Evolutionary conservation across 2,113 vertebrate species (phyloP).

Genomic region (Sorex araneus): DNA sequence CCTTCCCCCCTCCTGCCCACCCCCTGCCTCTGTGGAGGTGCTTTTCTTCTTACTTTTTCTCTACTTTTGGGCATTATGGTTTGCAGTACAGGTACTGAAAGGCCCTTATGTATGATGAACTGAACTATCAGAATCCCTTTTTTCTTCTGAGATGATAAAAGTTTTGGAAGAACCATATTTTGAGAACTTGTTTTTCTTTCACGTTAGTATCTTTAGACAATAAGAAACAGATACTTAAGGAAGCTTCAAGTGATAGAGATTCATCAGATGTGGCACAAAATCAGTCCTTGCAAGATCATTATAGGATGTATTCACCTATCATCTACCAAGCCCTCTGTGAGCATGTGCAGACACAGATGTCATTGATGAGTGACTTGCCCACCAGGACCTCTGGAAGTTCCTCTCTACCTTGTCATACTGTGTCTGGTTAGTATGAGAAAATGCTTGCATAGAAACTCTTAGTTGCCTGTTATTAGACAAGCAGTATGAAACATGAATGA

Average conservation of each 20-base stretch:
- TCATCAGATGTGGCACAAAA: conserved; percentile 61
- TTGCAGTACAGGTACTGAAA: too few relatives aligned
- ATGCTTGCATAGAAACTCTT: conserved; percentile 35
- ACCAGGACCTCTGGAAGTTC: conserved; percentile 70
- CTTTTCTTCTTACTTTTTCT: too few relatives aligned
- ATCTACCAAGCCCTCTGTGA: conserved; percentile 85
- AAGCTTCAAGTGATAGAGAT: conserved; percentile 68
- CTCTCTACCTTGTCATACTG: conserved; percentile 59
- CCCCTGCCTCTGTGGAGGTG: too few relatives aligned
- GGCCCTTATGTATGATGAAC: not conserved
- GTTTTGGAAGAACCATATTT: conserved; percentile 60
- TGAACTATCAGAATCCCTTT: not conserved
- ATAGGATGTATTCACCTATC: conserved; percentile 82
- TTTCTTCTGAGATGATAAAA: conserved; percentile 4
- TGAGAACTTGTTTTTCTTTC: conserved; percentile 30
- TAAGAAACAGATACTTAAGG: conserved; percentile 74
- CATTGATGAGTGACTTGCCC: conserved; percentile 81
- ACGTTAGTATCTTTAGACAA: conserved; percentile 74
- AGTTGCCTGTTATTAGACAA: conserved; percentile 52
- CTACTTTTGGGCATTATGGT: too few relatives aligned
- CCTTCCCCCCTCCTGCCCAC: too few relatives aligned
- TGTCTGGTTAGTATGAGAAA: conserved; percentile 82
- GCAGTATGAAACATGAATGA: conserved; percentile 28
- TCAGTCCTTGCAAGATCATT: conserved; percentile 78
- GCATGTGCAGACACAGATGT: conserved; percentile 90